Conservation (phyloP, 2,797 vertebrate species). For the Platalea minor region DNA sequence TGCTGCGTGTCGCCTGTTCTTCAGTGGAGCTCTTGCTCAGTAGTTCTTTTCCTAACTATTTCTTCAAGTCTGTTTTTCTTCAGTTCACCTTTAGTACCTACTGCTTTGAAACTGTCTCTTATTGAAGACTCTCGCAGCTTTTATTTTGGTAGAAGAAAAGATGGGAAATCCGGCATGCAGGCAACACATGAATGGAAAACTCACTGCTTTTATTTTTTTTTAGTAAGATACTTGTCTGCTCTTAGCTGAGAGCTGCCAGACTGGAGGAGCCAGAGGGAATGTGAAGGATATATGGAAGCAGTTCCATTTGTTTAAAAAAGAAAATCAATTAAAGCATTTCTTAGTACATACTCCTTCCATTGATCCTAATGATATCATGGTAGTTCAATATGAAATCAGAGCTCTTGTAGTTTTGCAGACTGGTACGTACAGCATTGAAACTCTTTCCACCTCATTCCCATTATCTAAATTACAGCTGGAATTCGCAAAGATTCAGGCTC, state of each 20-base stretch:
- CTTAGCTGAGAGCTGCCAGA: neutral
- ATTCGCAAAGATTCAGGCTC: neutral
- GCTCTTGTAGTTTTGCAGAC: neutral
- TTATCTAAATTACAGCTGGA: constrained; percentile 1
- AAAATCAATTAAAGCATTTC: neutral
- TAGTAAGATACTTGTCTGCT: neutral
- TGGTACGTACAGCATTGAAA: neutral
- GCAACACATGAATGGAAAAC: neutral
- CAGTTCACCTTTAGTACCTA: neutral
- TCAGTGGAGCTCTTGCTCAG: neutral
- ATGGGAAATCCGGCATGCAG: neutral
- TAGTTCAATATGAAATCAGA: neutral
- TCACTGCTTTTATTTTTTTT: neutral
- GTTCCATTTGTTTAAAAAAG: neutral
- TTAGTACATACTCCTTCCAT: neutral
- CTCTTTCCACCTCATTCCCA: neutral
- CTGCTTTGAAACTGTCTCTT: neutral
- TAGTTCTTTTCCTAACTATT: neutral
- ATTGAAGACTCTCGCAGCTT: neutral
- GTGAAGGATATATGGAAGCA: neutral
- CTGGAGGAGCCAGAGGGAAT: neutral
- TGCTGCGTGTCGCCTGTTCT: neutral
- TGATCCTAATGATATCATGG: neutral
- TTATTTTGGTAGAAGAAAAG: constrained; percentile 16
- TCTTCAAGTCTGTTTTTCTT: neutral